Base-by-base conservation (phyloP, 2,797 vertebrate genomes). In the Epinephelus awoara region DNA sequence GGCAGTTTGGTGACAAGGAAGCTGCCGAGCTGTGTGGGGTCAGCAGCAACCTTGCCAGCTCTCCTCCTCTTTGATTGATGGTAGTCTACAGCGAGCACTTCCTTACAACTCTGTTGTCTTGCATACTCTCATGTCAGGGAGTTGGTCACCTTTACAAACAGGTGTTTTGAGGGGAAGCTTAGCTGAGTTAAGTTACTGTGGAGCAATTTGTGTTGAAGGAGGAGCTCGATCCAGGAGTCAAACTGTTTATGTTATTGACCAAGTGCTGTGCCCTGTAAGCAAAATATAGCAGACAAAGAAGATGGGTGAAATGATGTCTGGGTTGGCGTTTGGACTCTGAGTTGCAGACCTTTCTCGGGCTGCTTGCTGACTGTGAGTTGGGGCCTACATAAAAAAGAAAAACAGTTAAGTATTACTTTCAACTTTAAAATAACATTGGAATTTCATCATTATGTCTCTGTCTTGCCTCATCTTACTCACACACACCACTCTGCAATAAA, bases 41-140 rank as follows among this genome's bases (percentile, higher is more conserved):
- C 77, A 77, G 77, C 63, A n/a, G 61, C 21, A 61, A 56, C 64
- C 67, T 77, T 44, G 64, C 81, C 86, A 85, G 54, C 49, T 61
- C 44, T 23, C 19, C 74, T 68, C 65, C 44, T 52, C 56, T 70
- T 74, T 85, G 81, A 87, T 72, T 80, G 79, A 87, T 88, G 50
- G 79, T 27, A 58, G 54, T 55, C 78, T 68, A 67, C 67, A 75
- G 56, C 42, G 17, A 57, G 67, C 52, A 42, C 78, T 72, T 72
- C 10, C 25, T 25, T 12, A 0, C 21, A 19, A 15, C 47, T 58
- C 44, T 13, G 54, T 40, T 2, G 19, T 54, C 67, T 67, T 14
- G 29, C 58, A 74, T 27, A 54, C 64, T 29, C 62, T 58, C 40
- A 46, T 79, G 69, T 68, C 75, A 25, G 64, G 47, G 55, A 40